phyloP scores from a whole-genome alignment of 2,113 vertebrate genomes.

The Grantiella picta region DNA sequence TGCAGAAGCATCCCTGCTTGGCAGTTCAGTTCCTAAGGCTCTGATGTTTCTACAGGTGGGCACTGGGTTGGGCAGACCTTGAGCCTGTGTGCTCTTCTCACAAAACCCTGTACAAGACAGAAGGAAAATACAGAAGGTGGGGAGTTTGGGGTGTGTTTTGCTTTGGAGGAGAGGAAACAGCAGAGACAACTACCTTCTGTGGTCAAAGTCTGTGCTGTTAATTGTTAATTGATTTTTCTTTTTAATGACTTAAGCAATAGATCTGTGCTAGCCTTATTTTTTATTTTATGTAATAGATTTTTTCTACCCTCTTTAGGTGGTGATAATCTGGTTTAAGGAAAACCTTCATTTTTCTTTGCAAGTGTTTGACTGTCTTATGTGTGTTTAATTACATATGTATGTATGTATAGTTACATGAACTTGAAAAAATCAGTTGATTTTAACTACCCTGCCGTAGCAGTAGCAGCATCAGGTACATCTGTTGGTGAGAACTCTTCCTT shows the following conservation, averaged over 20 bases:
- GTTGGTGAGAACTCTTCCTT: not conserved
- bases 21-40: not conserved
- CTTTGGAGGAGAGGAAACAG: not conserved
- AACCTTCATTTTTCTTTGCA: not conserved
- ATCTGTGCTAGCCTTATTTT: not conserved
- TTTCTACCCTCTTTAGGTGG: not conserved
- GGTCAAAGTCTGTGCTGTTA: not conserved
- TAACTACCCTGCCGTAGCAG: not conserved
- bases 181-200: not conserved
- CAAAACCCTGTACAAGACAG: not conserved
- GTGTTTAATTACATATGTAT: not conserved
- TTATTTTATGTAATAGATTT: not conserved
- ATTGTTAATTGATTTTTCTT: not conserved
- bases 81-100: not conserved
- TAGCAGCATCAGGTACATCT: not conserved
- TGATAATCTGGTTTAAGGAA: not conserved
- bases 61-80: not conserved
- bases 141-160: not conserved
- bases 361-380: not conserved
- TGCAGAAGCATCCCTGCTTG: not conserved
- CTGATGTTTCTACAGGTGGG: not conserved
- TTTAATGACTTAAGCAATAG: not conserved
- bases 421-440: not conserved
- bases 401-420: not conserved
- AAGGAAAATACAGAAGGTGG: not conserved